A percentile compares a stretch with the other conserved stretches of the same genome.
Evolutionary conservation across 1,140 invertebrate genomes (phyloP).

Genomic region (Drosophila ambigua): DNA sequence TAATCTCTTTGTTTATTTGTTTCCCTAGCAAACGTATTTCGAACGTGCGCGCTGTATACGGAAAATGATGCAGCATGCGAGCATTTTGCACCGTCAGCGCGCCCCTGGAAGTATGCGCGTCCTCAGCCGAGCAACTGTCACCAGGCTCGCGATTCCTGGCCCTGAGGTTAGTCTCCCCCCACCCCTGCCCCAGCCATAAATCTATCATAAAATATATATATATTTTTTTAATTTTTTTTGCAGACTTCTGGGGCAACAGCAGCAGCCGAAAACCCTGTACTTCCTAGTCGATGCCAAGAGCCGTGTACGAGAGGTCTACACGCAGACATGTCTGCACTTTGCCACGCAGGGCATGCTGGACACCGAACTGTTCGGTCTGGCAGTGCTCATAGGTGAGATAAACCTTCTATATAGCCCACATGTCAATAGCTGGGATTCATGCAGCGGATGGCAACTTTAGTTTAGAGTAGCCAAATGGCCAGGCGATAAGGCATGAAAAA

Average conservation of each 20-base stretch:
- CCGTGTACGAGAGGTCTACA: slow-evolving; percentile 92
- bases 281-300: slow-evolving; percentile 89
- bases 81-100: slow-evolving; percentile 84
- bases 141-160: slow-evolving; percentile 83
- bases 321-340: slow-evolving; percentile 91
- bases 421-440: not conserved
- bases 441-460: no score
- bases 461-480: slow-evolving; percentile 51
- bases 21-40: slow-evolving; percentile 76
- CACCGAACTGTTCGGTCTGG: slow-evolving; percentile 92
- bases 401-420: slow-evolving; percentile 20
- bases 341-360: slow-evolving; percentile 91
- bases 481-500: slow-evolving; percentile 73
- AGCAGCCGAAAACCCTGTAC: slow-evolving; percentile 84
- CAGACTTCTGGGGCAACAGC: slow-evolving; percentile 80
- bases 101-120: slow-evolving; percentile 84
- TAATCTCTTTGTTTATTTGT: slow-evolving; percentile 1
- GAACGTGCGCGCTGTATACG: slow-evolving; percentile 79
- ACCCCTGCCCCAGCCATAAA: not conserved
- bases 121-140: slow-evolving; percentile 84
- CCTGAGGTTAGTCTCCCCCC: slow-evolving; percentile 68
- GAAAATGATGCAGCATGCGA: slow-evolving; percentile 84
- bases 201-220: not conserved
- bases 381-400: slow-evolving; percentile 90
- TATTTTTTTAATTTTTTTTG: slow-evolving; percentile 2